Evolutionary conservation across 1,140 invertebrate genomes (phyloP).

Genomic region (Heliconius himera): DNA sequence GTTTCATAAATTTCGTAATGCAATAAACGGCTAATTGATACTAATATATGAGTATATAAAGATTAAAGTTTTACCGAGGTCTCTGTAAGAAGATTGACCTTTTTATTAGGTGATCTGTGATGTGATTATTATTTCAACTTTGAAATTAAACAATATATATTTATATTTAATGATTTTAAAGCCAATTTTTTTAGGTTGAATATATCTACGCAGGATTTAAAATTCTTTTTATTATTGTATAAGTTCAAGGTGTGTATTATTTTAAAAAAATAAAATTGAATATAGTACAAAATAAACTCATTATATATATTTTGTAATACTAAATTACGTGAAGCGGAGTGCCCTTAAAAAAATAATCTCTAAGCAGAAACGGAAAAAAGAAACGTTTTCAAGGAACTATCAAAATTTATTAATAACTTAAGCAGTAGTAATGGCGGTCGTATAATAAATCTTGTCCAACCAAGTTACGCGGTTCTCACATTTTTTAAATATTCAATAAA

Average conservation of each 20-base stretch:
- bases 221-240: too few species aligned
- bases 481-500: background rate
- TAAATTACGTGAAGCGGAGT: too few species aligned
- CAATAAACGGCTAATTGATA: constrained; percentile 4
- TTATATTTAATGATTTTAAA: too few species aligned
- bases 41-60: background rate
- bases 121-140: background rate
- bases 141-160: background rate
- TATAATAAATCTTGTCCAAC: background rate
- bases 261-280: too few species aligned
- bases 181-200: too few species aligned
- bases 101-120: background rate
- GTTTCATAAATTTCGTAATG: constrained; percentile 11
- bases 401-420: background rate
- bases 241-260: too few species aligned
- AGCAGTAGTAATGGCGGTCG: background rate
- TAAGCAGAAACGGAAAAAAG: background rate
- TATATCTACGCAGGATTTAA: too few species aligned
- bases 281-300: too few species aligned
- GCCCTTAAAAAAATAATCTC: background rate
- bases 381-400: background rate
- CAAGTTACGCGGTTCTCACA: background rate
- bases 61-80: background rate
- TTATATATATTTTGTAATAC: too few species aligned
- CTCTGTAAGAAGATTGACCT: background rate